These are phyloP conservation scores for Oxygymnocypris stewartii DNA, from an alignment of 2,113 vertebrate species.

Conservation along the genomic window DNA sequence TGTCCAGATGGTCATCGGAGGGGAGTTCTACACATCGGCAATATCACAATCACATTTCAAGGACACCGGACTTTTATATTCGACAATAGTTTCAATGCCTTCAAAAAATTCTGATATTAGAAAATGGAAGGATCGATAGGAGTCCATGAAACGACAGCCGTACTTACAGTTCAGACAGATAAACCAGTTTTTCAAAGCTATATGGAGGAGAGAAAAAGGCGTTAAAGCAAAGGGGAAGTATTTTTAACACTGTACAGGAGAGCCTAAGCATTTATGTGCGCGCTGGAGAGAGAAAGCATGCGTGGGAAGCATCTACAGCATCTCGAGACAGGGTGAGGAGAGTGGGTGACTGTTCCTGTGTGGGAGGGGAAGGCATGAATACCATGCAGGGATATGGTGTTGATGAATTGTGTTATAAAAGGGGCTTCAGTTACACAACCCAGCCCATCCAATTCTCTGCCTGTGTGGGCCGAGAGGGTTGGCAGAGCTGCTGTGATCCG, in stretches of 20 bases:
- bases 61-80: neutral
- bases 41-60: conserved; percentile 43
- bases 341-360: conserved; percentile 61
- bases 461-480: conserved; percentile 44
- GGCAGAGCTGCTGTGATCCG: conserved; percentile 15
- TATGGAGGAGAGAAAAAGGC: conserved; percentile 51
- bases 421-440: conserved; percentile 56
- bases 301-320: conserved; percentile 56
- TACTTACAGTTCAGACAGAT: conserved; percentile 16
- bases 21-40: conserved; percentile 29
- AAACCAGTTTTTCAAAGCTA: conserved; percentile 35
- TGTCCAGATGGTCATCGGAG: conserved; percentile 51
- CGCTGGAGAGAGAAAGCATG: conserved; percentile 48
- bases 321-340: conserved; percentile 52
- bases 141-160: conserved; percentile 18
- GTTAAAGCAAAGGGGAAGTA: conserved; percentile 50
- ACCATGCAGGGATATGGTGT: conserved; percentile 55
- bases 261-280: conserved; percentile 39
- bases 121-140: neutral
- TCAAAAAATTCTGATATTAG: conserved; percentile 3
- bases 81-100: conserved; percentile 10
- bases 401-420: conserved; percentile 58
- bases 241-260: conserved; percentile 51
- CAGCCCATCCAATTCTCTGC: conserved; percentile 35
- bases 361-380: conserved; percentile 57